Base-by-base conservation (phyloP, 2,797 vertebrate genomes). In the Enteromius thamalakanensis region DNA sequence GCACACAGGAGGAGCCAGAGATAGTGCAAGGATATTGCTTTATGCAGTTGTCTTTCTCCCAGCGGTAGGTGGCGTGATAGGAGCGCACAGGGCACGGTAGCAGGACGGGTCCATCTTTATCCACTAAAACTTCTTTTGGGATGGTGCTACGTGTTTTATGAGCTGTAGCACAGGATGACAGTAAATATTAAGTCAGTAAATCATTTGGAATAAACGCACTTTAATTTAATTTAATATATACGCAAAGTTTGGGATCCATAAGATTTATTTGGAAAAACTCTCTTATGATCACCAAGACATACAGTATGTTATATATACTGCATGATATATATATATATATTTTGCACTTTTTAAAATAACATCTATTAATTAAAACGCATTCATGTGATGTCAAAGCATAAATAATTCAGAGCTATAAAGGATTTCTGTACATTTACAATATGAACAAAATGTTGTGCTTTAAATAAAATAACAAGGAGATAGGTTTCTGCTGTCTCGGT, bases 41-140 rank as follows among this genome's bases (percentile, higher is more conserved):
- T 71, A 88, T 23, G 78, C 92, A 94, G 92, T 94, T 92, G 84
- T 96, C 96, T 81, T 93, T 95, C 87, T 95, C 94, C 96, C 96
- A 96, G 70, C 92, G 94, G 80, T 96, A 96, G 80, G 89, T 91
- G 85, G 96, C 96, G 3, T 95, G 95, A 87, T 95, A 95, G 79
- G 96, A 96, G 79, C 80, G 93, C 80, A 96, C 92, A 0, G 95
- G 95, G 89, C 96, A 96, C 0, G 95, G 95, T 4, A 96, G 91
- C 9, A 95, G 93, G 80, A 96, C 69, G 0, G 94, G 90, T 42
- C 93, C 92, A 62, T 94, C 94, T 32, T 88, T 91, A 37, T 91
- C 92, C 26, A 96, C 91, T 10, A 91, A 9, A 75, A 96, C 93
- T 45, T 94, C 92, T 78, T 89, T 93, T 23, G 95, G 95, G 6